phyloP scores from a whole-genome alignment of 1,140 invertebrate species.

The Leptoteleia sp. region DNA sequence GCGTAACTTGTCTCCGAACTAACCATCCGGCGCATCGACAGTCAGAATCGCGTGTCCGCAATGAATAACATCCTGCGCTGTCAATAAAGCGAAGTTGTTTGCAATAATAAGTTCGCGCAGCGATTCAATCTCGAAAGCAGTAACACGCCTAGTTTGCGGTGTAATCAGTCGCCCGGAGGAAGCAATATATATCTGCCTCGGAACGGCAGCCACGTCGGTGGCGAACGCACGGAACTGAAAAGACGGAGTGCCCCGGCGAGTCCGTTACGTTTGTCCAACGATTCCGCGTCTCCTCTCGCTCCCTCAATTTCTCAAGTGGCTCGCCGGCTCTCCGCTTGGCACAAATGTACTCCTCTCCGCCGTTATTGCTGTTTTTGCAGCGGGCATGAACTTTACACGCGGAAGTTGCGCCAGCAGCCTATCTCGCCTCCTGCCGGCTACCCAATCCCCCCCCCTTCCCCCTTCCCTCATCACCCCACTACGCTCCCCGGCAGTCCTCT shows the following conservation, averaged over 20 bases:
- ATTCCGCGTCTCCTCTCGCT: constrained; percentile 38
- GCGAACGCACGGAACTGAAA: constrained; percentile 45
- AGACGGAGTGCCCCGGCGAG: constrained; percentile 47
- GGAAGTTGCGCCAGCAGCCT: constrained; percentile 32
- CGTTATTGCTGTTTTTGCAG: constrained; percentile 37
- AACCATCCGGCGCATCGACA: constrained; percentile 3
- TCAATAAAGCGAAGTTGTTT: constrained; percentile 63
- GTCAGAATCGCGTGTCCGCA: constrained; percentile 49
- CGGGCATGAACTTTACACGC: constrained; percentile 24
- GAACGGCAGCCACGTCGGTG: constrained; percentile 55
- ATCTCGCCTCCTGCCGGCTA: constrained; percentile 29
- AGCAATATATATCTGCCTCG: constrained; percentile 53
- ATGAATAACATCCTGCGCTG: constrained; percentile 57
- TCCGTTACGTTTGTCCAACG: constrained; percentile 55
- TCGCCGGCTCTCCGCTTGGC: constrained; percentile 13
- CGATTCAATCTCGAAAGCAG: constrained; percentile 58
- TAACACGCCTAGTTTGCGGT: constrained; percentile 57
- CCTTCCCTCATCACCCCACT: too few species aligned
- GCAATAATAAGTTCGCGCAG: constrained; percentile 64
- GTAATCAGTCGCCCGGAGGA: constrained; percentile 61
- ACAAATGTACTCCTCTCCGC: constrained; percentile 21
- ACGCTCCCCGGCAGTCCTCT: too few species aligned
- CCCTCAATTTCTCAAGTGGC: constrained; percentile 43
- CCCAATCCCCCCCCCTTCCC: constrained; percentile 37
- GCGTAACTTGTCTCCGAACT: constrained; percentile 4